Base-by-base conservation (phyloP, 2,113 vertebrate species). In the Centrocercus urophasianus region DNA sequence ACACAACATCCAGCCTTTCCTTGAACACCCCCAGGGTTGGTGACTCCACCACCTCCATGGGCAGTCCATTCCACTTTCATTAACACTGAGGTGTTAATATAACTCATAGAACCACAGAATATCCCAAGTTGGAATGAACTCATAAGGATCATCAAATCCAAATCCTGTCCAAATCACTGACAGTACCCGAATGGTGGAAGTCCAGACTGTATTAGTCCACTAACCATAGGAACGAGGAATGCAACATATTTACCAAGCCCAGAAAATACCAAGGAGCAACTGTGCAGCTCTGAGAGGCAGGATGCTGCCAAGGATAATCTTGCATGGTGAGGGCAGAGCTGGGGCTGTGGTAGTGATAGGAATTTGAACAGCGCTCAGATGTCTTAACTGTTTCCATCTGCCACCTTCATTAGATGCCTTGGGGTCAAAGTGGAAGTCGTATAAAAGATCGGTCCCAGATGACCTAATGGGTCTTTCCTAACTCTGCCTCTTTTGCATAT, bases 311-410 rank as follows among this genome's bases (percentile, higher is more conserved):
- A 57, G 65, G 70, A 45, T 77, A 74, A 95, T 65, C 73, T 77
- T 21, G 1, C n/a, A 11, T 40, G 38, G 12, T 10, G 21, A 1
- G 22, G 64, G 40, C 5, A 86, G 80, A 71, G 48, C 28, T 75
- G 57, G 34, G 40, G 38, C 57, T 90, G n/a, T 1, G 2, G 7
- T 90, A 56, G 56, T 69, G 65, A 48, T 19, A 10, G 76, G 83
- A 63, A 88, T 91, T 91, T 76, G 83, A 88, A 42, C 48, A 95
- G 63, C n/a, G 74, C 83, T 90, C 80, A 21, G 25, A 83, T 81
- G 61, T 73, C 86, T 81, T 89, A 83, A 95, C 79, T 72, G 16
- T 72, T 96, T 96, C 95, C 92, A 95, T 95, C 90, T 95, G 93
- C 85, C 75, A 71, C 81, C 71, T 94, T 78, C 87, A 60, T 78